These are phyloP conservation scores for Rhodeus uyekii DNA, from an alignment of 2,797 vertebrate genomes.

Conservation along the genomic window DNA sequence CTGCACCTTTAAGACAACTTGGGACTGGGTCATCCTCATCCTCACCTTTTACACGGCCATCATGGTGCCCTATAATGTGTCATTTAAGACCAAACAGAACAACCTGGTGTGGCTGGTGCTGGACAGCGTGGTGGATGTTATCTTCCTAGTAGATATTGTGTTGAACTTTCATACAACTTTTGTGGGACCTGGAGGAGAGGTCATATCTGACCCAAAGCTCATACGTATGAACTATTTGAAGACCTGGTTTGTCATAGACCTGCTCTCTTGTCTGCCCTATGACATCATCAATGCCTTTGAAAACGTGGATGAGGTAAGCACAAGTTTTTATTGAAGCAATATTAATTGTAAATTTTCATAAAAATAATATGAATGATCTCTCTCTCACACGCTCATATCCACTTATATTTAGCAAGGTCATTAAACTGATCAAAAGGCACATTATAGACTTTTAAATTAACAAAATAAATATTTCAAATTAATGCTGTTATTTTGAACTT, in stretches of 20 bases:
- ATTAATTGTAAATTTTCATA: neutral
- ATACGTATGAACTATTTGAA: slow-evolving; percentile 99
- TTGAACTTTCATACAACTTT: slow-evolving; percentile 99
- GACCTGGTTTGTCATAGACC: slow-evolving; percentile 98
- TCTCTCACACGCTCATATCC: neutral
- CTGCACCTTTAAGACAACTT: slow-evolving; percentile 98
- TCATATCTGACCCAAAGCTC: slow-evolving; percentile 94
- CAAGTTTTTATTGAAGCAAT: slow-evolving; percentile 44
- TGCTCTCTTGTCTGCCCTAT: slow-evolving; percentile 96
- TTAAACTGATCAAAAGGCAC: neutral
- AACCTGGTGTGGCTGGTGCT: slow-evolving; percentile 95
- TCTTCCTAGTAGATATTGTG: slow-evolving; percentile 96
- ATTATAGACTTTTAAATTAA: neutral
- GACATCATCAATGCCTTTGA: slow-evolving; percentile 99
- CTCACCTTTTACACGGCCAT: slow-evolving; percentile 99
- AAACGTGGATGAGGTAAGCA: slow-evolving; percentile 91
- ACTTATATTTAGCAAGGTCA: no score
- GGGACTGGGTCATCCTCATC: slow-evolving; percentile 99
- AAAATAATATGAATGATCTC: neutral
- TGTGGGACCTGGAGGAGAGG: slow-evolving; percentile 93
- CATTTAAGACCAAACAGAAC: slow-evolving; percentile 96
- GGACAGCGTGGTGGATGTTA: slow-evolving; percentile 94
- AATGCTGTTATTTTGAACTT: neutral
- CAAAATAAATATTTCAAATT: neutral
- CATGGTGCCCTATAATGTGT: slow-evolving; percentile 98